A percentile compares a stretch with the other conserved stretches of the same genome.
Conservation (phyloP, 2,113 vertebrate species). For the Pundamilia nyererei region DNA sequence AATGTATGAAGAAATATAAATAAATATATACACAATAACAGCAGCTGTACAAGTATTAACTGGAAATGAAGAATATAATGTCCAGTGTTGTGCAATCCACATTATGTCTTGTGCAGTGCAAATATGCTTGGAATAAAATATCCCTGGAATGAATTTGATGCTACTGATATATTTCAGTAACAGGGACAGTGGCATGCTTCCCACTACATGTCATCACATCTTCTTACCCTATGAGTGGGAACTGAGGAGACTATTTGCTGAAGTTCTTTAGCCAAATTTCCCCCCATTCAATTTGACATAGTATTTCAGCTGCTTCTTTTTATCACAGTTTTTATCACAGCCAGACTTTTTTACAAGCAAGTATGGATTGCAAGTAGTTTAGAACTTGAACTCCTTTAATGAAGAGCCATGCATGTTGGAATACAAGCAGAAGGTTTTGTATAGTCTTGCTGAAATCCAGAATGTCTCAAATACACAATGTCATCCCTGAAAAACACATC, state of each 20-base stretch:
- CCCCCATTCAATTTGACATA: background rate
- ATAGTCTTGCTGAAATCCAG: background rate
- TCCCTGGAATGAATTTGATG: background rate
- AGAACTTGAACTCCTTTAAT: fast-evolving
- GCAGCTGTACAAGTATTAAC: too few relatives aligned
- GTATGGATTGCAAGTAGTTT: background rate
- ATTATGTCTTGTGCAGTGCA: too few relatives aligned
- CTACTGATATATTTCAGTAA: background rate
- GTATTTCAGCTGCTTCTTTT: background rate
- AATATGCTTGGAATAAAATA: too few relatives aligned
- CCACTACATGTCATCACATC: background rate
- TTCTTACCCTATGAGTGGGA: background rate
- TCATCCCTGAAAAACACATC: background rate
- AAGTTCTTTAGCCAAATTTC: too few relatives aligned
- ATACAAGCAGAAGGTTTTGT: background rate
- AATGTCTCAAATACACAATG: background rate
- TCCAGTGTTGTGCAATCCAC: too few relatives aligned
- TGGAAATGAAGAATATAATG: too few relatives aligned
- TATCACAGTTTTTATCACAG: background rate
- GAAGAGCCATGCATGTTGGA: background rate
- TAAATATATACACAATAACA: too few relatives aligned
- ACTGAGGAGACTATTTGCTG: background rate
- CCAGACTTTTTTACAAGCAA: background rate
- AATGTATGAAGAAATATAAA: too few relatives aligned
- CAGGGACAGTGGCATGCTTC: background rate